Conservation (phyloP, 2,797 vertebrate species). For the Sparidentex hasta region DNA sequence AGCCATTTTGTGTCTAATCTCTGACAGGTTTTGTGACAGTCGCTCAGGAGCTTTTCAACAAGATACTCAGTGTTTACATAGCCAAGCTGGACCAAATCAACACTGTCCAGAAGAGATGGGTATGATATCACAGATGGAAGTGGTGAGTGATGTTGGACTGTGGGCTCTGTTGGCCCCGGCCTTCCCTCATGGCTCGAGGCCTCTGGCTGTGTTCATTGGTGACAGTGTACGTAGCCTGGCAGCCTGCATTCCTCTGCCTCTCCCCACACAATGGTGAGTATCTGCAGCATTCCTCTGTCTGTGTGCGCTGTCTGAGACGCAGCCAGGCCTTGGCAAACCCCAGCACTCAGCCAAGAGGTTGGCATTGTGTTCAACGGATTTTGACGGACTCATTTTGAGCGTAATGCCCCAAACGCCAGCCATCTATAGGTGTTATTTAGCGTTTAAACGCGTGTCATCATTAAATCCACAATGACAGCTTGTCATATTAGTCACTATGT, state of each 20-base stretch:
- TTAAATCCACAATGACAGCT: background rate
- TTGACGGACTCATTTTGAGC: constrained; percentile 26
- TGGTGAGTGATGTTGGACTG: constrained; percentile 44
- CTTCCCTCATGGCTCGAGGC: constrained; percentile 67
- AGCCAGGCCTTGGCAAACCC: constrained; percentile 70
- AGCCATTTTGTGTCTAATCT: constrained; percentile 58
- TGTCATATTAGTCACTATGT: background rate
- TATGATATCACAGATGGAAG: constrained; percentile 63
- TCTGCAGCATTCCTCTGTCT: constrained; percentile 85
- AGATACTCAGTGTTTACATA: constrained; percentile 46
- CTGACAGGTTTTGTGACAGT: constrained; percentile 24
- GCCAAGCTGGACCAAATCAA: constrained; percentile 40
- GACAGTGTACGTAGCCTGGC: constrained; percentile 76
- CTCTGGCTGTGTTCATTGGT: constrained; percentile 82
- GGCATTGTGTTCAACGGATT: constrained; percentile 38
- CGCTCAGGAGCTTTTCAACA: constrained; percentile 31
- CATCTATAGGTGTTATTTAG: background rate
- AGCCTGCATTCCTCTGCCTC: constrained; percentile 83
- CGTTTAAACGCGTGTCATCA: constrained; percentile 1
- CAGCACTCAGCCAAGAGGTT: constrained; percentile 47
- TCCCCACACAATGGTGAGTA: constrained; percentile 82
- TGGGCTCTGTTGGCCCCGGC: constrained; percentile 53
- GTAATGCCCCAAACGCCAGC: constrained; percentile 24
- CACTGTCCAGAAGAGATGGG: constrained; percentile 36
- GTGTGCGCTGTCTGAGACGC: constrained; percentile 80